Percentiles rank a stretch among this genome's conserved stretches.
Evolutionary conservation across 2,888 invertebrate species (phyloP).

Genomic region (Andrena hattorfiana): DNA sequence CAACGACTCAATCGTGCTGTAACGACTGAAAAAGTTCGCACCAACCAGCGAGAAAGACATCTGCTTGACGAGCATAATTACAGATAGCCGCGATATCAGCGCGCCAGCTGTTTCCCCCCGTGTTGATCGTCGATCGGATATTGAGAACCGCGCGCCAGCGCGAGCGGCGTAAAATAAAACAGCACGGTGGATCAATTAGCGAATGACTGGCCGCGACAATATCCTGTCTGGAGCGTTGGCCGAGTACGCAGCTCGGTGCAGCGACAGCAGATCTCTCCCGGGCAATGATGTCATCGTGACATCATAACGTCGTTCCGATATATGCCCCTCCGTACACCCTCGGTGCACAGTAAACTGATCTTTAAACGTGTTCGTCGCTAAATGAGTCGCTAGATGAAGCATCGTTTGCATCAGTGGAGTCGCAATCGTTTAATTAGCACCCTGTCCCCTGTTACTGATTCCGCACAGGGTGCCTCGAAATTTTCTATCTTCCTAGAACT

Average conservation of each 20-base stretch:
- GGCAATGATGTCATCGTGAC: conserved; percentile 73
- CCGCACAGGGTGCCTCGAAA: too few relatives aligned
- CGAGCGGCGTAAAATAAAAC: conserved; percentile 78
- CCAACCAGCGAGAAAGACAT: conserved; percentile 20
- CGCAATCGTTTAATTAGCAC: not conserved
- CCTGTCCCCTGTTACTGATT: too few relatives aligned
- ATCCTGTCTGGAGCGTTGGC: conserved; percentile 80
- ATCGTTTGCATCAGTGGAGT: not conserved
- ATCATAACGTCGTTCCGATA: conserved; percentile 73
- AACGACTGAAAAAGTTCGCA: conserved; percentile 29
- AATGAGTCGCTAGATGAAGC: conserved; percentile 29
- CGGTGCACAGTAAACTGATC: conserved; percentile 42
- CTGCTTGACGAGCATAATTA: conserved; percentile 41
- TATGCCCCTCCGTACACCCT: conserved; percentile 26
- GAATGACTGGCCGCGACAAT: conserved; percentile 82
- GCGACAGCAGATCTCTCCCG: conserved; percentile 64
- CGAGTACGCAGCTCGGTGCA: conserved; percentile 65
- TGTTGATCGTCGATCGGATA: conserved; percentile 52
- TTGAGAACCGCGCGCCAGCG: conserved; percentile 76
- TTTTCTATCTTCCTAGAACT: too few relatives aligned
- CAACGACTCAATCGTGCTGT: conserved; percentile 20
- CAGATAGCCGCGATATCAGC: conserved; percentile 10
- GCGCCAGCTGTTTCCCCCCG: conserved; percentile 27
- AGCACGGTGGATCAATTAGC: conserved; percentile 82
- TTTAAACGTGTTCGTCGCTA: conserved; percentile 24